Base-by-base conservation (phyloP, 1,140 invertebrate genomes). In the Drosophila burlai region DNA sequence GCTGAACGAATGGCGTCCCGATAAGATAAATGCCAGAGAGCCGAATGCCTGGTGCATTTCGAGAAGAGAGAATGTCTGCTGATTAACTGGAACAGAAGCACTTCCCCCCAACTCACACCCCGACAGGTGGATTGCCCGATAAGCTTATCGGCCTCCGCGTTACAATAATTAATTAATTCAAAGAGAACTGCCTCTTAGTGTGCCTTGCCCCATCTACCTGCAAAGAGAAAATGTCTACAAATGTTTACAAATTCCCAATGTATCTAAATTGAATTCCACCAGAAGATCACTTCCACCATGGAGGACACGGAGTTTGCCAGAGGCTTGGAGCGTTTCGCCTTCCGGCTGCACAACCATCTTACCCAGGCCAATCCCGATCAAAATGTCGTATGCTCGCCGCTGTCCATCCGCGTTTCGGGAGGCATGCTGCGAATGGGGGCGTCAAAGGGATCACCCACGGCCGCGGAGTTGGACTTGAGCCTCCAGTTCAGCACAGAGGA, bases 391-490 rank as follows among this genome's bases (percentile, higher is more conserved):
- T 93, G 92, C 60, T 94, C 94, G 0, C 94, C 94, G 1, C 75
- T 94, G 6, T 94, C 93, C 47, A 83, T 93, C 24, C 93, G 94
- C 66, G 81, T 80, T 16, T 91, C 93, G 26, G 74, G 91, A 1
- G 92, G 89, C 13, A 89, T 94, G 90, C 76, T 93, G 13, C 92
- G 91, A 6, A 92, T 93, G 64, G 96, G 95, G 3, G 93, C 95
- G 7, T 72, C 69, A 42, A 93, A 65, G 15, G 62, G 9, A 1
- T 94, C 93, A 10, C 76, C 92, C 10, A 96, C 96, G 0, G 92
- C 93, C 29, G 58, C 90, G 11, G 93, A 95, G 83, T 89, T 96
- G 49, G 86, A 87, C 6, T 60, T 74, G 18, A 93, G 79, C 26
- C 93, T 95, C n/a, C 34, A 84, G 40, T 91, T 94, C 15, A 59